Evolutionary conservation across 1,140 invertebrate species (phyloP).

Genomic region (Belonocnema kinseyi): DNA sequence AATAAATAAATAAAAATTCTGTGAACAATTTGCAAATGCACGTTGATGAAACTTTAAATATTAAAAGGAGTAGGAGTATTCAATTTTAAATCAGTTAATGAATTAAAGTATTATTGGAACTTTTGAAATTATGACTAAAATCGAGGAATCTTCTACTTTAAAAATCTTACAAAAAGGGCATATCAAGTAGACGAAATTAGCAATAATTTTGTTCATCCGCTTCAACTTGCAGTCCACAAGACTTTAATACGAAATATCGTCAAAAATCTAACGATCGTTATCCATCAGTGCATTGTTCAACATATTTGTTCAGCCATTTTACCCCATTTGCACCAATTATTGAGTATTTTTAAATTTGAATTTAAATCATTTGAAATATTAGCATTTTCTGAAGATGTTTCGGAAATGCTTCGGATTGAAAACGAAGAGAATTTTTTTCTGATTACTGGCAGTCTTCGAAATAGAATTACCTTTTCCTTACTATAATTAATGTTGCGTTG

Average conservation of each 20-base stretch:
- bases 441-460: neutral
- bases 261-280: neutral
- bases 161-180: conserved; percentile 33
- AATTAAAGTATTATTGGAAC: too few relatives aligned
- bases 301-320: neutral
- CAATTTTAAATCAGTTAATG: too few relatives aligned
- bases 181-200: conserved; percentile 43
- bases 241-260: neutral
- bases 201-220: conserved; percentile 21
- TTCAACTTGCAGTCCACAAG: conserved; percentile 1
- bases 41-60: too few relatives aligned
- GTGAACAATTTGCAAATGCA: too few relatives aligned
- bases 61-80: too few relatives aligned
- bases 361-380: too few relatives aligned
- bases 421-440: neutral
- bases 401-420: neutral
- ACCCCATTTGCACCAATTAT: too few relatives aligned
- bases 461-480: neutral
- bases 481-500: too few relatives aligned
- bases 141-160: too few relatives aligned
- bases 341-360: too few relatives aligned
- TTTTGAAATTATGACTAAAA: too few relatives aligned
- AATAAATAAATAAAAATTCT: neutral
- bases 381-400: neutral
- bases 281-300: neutral